Conservation (phyloP, 2,113 vertebrate genomes). For the Catharus fuscescens region DNA sequence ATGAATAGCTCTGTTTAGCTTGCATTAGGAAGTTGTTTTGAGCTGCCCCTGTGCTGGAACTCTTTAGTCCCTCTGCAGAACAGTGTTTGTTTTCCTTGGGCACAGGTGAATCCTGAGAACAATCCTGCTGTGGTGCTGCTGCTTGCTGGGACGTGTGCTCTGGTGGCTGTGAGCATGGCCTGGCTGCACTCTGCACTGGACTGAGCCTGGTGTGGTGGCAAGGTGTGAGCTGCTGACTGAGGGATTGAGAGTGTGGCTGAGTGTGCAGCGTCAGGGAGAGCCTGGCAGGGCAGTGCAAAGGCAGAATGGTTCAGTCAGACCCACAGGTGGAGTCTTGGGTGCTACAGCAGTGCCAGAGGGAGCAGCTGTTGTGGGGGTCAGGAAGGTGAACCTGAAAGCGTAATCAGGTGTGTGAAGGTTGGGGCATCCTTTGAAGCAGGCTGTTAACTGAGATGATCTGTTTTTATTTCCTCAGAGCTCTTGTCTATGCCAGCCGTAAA, state of each 20-base stretch:
- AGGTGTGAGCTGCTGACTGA: background rate
- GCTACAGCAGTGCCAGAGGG: background rate
- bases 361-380: background rate
- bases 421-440: constrained; percentile 13
- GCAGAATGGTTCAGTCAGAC: background rate
- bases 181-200: background rate
- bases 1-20: background rate
- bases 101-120: background rate
- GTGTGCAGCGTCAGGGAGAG: background rate
- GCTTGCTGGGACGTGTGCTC: background rate
- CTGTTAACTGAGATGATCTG: constrained; percentile 88
- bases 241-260: background rate
- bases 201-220: background rate
- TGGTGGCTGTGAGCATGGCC: background rate
- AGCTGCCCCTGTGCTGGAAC: background rate
- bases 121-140: background rate
- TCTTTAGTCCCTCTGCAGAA: background rate
- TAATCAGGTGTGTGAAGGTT: background rate
- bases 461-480: constrained; percentile 99
- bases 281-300: background rate
- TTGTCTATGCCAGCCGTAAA: constrained; percentile 99
- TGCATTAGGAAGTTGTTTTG: background rate
- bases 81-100: background rate
- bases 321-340: background rate
- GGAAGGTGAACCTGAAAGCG: background rate